Conservation (phyloP, 2,797 vertebrate species). For the Phalanger gymnotis region DNA sequence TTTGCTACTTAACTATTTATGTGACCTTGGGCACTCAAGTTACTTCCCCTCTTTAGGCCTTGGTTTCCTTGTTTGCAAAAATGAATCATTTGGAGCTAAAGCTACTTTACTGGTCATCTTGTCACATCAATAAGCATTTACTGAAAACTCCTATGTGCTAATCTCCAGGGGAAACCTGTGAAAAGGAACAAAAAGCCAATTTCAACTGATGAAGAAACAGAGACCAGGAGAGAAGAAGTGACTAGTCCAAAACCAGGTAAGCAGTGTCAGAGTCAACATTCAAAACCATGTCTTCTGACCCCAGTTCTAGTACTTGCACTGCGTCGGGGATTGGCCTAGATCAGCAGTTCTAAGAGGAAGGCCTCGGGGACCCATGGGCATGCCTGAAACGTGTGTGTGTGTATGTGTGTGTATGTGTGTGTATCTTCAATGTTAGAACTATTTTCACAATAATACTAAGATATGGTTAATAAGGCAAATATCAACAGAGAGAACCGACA, state of each 20-base stretch:
- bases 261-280: neutral
- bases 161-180: neutral
- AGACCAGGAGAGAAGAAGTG: neutral
- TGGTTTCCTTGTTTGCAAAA: neutral
- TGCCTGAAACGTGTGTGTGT: neutral
- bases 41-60: neutral
- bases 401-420: too few relatives aligned
- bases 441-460: neutral
- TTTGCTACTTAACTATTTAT: neutral
- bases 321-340: neutral
- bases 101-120: neutral
- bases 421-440: neutral
- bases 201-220: neutral
- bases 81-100: neutral
- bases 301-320: neutral
- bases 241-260: neutral
- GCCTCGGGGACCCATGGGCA: neutral
- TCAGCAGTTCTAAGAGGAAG: neutral
- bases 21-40: neutral
- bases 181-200: neutral
- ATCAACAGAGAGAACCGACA: neutral
- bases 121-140: neutral
- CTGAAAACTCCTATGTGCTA: neutral
- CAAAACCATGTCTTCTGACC: neutral
- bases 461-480: neutral